Evolutionary conservation across 2,113 vertebrate genomes (phyloP).

Genomic region (Suncus etruscus): DNA sequence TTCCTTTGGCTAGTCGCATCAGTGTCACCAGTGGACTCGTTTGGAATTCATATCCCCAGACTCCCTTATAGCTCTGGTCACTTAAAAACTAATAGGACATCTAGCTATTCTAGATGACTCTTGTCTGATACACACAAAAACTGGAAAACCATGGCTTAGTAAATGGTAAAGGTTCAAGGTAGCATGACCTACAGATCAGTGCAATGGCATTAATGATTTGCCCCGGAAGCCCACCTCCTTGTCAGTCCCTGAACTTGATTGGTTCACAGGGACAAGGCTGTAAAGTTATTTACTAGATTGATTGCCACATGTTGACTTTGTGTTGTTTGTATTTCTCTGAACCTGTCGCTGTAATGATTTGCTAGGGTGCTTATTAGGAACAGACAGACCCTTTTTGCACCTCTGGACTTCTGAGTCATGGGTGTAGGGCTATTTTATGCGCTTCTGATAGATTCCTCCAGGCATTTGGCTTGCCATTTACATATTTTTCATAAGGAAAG

Average conservation of each 20-base stretch:
- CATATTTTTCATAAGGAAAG: not conserved
- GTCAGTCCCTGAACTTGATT: constrained; percentile 42
- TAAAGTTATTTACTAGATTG: constrained; percentile 73
- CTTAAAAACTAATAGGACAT: not conserved
- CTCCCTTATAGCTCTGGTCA: not conserved
- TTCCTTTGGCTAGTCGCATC: not conserved
- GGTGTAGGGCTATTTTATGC: not conserved
- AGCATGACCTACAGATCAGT: constrained; percentile 73
- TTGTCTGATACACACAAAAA: not conserved
- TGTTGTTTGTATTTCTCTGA: constrained; percentile 80
- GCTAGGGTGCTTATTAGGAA: constrained; percentile 66
- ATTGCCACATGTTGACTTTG: constrained; percentile 78
- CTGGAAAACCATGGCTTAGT: constrained; percentile 45
- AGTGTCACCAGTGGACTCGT: not conserved
- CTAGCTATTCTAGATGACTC: not conserved
- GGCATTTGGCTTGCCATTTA: not conserved
- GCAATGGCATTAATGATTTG: constrained; percentile 84
- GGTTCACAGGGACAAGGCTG: constrained; percentile 51
- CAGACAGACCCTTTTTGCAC: constrained; percentile 8
- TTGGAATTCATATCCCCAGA: not conserved
- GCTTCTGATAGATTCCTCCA: constrained; percentile 9
- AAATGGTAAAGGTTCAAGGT: constrained; percentile 82
- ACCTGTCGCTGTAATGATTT: constrained; percentile 80
- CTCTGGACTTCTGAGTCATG: constrained; percentile 56
- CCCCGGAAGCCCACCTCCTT: constrained; percentile 68